Percentiles rank a stretch among this genome's conserved stretches.
These are phyloP conservation scores for Mystacides longicornis DNA, from an alignment of 2,888 invertebrate genomes.

Conservation along the genomic window DNA sequence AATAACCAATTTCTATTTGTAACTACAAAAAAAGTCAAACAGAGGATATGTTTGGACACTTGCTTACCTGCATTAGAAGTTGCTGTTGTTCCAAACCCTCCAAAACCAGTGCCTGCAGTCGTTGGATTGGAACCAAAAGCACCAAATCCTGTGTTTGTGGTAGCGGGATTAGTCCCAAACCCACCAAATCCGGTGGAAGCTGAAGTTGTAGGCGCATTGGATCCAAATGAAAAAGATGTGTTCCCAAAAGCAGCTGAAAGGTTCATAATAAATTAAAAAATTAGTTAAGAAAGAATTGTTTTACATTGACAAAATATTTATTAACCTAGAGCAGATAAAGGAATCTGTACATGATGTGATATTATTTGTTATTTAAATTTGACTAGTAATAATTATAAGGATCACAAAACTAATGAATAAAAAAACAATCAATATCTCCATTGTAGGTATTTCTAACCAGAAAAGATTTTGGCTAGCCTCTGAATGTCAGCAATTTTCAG, in stretches of 20 bases:
- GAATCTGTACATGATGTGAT: neutral
- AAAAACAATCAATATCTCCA: too few species aligned
- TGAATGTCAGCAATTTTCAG: too few species aligned
- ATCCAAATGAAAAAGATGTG: conserved; percentile 38
- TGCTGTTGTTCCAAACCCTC: neutral
- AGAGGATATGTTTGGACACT: neutral
- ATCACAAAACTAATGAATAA: too few species aligned
- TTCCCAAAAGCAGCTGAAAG: conserved; percentile 36
- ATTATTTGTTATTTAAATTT: neutral
- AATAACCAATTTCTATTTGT: too few species aligned
- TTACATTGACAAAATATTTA: neutral
- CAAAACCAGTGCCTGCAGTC: conserved; percentile 33
- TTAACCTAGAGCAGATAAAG: neutral
- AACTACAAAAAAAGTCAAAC: neutral
- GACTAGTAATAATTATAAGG: too few species aligned
- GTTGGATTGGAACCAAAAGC: conserved; percentile 26
- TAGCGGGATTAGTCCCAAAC: conserved; percentile 40
- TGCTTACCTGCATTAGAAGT: neutral
- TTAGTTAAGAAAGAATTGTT: neutral
- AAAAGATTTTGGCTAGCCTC: too few species aligned
- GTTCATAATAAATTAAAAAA: conserved; percentile 4
- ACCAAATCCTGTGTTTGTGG: conserved; percentile 32
- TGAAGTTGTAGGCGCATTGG: conserved; percentile 45
- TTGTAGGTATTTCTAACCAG: too few species aligned
- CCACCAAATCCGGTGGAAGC: conserved; percentile 40